Percentiles rank a stretch among this genome's conserved stretches.
Conservation (phyloP, 1,140 invertebrate genomes). For the Brachionus asplanchnoidis region DNA sequence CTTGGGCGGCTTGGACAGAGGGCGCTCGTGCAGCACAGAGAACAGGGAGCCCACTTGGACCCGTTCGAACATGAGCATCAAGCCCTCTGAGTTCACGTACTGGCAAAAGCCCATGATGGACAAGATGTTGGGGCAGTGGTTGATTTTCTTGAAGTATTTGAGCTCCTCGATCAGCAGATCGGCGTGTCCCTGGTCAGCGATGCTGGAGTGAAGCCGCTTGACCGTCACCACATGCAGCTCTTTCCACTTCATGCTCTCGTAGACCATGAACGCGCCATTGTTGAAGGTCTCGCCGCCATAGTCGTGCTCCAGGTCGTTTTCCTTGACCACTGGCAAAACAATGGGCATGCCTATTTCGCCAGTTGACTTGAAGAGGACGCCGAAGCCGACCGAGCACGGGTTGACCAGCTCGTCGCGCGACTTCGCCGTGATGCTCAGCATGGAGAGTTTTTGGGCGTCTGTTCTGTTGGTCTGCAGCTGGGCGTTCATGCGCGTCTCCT, state of each 20-base stretch:
- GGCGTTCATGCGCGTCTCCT: conserved; percentile 35
- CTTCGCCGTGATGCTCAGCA: background rate
- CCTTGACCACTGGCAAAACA: background rate
- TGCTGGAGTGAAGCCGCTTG: conserved; percentile 49
- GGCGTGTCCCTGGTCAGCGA: conserved; percentile 46
- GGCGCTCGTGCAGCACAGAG: conserved; percentile 49
- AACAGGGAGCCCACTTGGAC: conserved; percentile 55
- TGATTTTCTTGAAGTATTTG: conserved; percentile 45
- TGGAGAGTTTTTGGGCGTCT: background rate
- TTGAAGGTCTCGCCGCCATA: conserved; percentile 4
- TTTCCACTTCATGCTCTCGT: conserved; percentile 49
- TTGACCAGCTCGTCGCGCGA: conserved; percentile 25
- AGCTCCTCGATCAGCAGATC: conserved; percentile 57
- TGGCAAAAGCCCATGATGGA: conserved; percentile 57
- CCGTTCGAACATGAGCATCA: conserved; percentile 56
- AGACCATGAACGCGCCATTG: conserved; percentile 37
- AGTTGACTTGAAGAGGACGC: background rate
- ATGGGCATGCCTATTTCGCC: conserved; percentile 25
- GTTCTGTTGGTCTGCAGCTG: background rate
- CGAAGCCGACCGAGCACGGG: conserved; percentile 30
- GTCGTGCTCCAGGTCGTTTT: background rate
- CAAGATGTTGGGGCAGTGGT: conserved; percentile 51
- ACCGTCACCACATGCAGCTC: conserved; percentile 52
- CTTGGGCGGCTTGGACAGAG: background rate
- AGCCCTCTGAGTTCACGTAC: conserved; percentile 50